Percentiles rank a stretch among this genome's conserved stretches.
Evolutionary conservation across 2,888 invertebrate species (phyloP).

Genomic region (Cryptus viduatorius): DNA sequence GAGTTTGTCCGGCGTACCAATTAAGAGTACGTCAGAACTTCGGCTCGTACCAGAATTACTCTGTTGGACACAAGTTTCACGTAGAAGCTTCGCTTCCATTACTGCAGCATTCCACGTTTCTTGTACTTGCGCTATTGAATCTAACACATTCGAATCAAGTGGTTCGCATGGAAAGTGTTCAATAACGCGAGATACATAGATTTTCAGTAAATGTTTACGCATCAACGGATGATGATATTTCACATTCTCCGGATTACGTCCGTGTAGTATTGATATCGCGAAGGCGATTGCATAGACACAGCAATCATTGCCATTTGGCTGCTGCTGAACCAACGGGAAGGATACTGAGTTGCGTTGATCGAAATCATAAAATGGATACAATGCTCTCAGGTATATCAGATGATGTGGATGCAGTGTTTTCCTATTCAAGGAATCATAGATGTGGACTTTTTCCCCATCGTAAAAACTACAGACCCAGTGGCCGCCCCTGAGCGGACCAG

Average conservation of each 20-base stretch:
- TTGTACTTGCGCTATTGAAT: not conserved
- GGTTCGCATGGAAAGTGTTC: slow-evolving; percentile 49
- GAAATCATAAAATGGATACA: slow-evolving; percentile 57
- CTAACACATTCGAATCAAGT: not conserved
- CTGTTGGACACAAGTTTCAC: not conserved
- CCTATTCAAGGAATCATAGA: slow-evolving; percentile 59
- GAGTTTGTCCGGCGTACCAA: not conserved
- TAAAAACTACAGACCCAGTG: slow-evolving; percentile 64
- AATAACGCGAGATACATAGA: slow-evolving; percentile 36
- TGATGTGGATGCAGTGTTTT: slow-evolving; percentile 52
- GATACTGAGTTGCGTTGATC: slow-evolving; percentile 14
- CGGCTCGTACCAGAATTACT: not conserved
- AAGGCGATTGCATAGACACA: slow-evolving; percentile 57
- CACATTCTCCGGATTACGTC: slow-evolving; percentile 34
- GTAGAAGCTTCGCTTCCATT: not conserved
- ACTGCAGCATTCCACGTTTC: no score
- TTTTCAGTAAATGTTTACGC: slow-evolving; percentile 56
- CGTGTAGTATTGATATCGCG: slow-evolving; percentile 42
- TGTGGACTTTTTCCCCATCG: slow-evolving; percentile 46
- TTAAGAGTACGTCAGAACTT: not conserved
- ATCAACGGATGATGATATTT: slow-evolving; percentile 44
- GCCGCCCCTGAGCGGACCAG: not conserved
- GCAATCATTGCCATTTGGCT: slow-evolving; percentile 54
- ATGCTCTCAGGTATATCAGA: slow-evolving; percentile 32
- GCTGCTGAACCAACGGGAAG: slow-evolving; percentile 55